Base-by-base conservation (phyloP, 2,797 vertebrate genomes). In the Tokudaia muenninki region DNA sequence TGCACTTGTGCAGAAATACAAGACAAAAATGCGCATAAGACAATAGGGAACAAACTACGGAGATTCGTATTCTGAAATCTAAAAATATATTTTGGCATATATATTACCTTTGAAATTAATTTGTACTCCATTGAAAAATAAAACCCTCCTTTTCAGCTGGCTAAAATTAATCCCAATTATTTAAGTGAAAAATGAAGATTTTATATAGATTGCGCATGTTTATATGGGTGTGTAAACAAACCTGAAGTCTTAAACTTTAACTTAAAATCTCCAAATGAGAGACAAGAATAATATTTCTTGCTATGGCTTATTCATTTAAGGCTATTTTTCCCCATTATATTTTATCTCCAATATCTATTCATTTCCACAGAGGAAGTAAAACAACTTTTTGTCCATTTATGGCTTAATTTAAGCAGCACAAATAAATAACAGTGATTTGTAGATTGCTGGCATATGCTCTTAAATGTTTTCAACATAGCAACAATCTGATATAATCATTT, bases 281-380 rank as follows among this genome's bases (percentile, higher is more conserved):
- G 75, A 79, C 37, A 87, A 31, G n/a, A 79, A 78, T 59, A 91
- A 59, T 17, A 89, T 41, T 78, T 47, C 9, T 70, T 37, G 92
- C n/a, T 90, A 6, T 34, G 41, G 37, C 0, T 59, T 87, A 29
- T 50, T 31, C 90, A 3, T 70, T 74, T 80, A 91, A 97, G 31
- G 0, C 3, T 6, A 93, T 94, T 65, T 72, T 34, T 10, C 16
- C 13, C 19, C n/a, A 37, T 81, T 87, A 7, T 34, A 87, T 87
- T 57, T 91, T 67, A 12, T 67, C 22, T 83, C 52, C 14, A 90
- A 37, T 94, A 83, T 94, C 81, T 74, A 93, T 95, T 97, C 92
- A 91, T 96, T 97, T 97, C 75, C 88, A 92, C 55, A 72, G 0
- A 87, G 57, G 83, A 91, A 88, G 57, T 88, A 84, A 92, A 47